Conservation (phyloP, 2,113 vertebrate genomes). For the Formicarius rufipectus region DNA sequence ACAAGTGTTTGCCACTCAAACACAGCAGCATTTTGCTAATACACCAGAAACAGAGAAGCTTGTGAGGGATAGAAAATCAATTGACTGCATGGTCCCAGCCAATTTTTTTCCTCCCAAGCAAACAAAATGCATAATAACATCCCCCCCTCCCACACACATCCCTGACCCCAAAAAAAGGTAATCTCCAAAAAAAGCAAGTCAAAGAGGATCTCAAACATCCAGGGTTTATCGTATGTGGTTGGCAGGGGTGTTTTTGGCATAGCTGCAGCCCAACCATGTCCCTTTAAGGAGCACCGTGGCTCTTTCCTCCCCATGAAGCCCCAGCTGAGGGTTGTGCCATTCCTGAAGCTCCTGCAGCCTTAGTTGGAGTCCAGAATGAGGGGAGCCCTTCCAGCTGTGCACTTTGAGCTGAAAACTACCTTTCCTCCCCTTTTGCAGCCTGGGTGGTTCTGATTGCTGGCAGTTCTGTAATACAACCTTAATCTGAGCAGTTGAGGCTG, state of each 20-base stretch:
- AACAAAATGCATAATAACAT: conserved; percentile 28
- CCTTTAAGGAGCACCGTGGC: conserved; percentile 72
- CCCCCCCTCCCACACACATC: not conserved
- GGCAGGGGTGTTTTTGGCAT: not conserved
- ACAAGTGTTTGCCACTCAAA: conserved; percentile 49
- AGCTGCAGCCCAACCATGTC: conserved; percentile 64
- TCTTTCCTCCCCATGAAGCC: conserved; percentile 19
- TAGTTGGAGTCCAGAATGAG: conserved; percentile 55
- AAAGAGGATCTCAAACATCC: not conserved
- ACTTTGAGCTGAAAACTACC: conserved; percentile 73
- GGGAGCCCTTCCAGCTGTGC: conserved; percentile 66
- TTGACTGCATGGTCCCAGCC: conserved; percentile 13
- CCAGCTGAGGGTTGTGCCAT: not conserved
- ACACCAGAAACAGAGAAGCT: conserved; percentile 38
- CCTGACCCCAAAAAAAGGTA: not conserved
- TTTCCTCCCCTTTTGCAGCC: conserved; percentile 76
- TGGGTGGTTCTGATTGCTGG: conserved; percentile 76
- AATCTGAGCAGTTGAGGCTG: conserved; percentile 75
- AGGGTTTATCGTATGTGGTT: accelerated
- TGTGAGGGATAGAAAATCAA: not conserved
- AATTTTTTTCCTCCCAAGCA: conserved; percentile 23
- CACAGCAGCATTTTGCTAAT: conserved; percentile 35
- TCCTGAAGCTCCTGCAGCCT: conserved; percentile 36
- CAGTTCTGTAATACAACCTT: conserved; percentile 71
- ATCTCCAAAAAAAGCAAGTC: not conserved